These are phyloP conservation scores for Tipula helvola DNA, from an alignment of 2,888 invertebrate genomes.

Conservation along the genomic window DNA sequence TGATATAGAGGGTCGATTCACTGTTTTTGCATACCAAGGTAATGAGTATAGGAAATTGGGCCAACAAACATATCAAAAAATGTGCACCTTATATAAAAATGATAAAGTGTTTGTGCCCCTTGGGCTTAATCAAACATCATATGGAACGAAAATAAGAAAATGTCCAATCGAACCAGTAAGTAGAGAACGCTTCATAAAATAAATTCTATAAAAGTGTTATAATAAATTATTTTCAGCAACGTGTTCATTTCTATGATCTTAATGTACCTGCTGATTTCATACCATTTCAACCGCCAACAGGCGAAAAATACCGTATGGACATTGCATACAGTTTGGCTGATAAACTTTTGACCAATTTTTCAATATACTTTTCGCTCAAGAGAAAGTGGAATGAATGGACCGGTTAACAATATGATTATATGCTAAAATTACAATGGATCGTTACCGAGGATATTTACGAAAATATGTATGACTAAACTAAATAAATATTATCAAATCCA, in stretches of 20 bases:
- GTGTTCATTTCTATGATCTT: not conserved
- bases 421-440: too few species aligned
- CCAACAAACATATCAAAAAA: not conserved
- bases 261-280: not conserved
- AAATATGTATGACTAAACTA: too few species aligned
- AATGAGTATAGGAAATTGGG: not conserved
- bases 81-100: not conserved
- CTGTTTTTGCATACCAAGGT: not conserved
- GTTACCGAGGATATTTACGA: too few species aligned
- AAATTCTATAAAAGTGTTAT: not conserved
- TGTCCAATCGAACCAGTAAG: not conserved
- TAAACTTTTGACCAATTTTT: not conserved
- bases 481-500: too few species aligned
- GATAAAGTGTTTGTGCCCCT: not conserved
- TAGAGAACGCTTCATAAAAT: not conserved
- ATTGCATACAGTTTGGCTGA: not conserved
- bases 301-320: not conserved
- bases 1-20: not conserved
- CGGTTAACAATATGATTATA: not conserved
- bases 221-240: not conserved
- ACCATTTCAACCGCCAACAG: not conserved
- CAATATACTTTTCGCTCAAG: not conserved
- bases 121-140: not conserved
- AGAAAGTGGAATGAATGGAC: not conserved
- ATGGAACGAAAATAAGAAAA: not conserved